Evolutionary conservation across 2,113 vertebrate genomes (phyloP), one percentile per base, ranked within the genome.

Genomic region (Peucedramus taeniatus): DNA sequence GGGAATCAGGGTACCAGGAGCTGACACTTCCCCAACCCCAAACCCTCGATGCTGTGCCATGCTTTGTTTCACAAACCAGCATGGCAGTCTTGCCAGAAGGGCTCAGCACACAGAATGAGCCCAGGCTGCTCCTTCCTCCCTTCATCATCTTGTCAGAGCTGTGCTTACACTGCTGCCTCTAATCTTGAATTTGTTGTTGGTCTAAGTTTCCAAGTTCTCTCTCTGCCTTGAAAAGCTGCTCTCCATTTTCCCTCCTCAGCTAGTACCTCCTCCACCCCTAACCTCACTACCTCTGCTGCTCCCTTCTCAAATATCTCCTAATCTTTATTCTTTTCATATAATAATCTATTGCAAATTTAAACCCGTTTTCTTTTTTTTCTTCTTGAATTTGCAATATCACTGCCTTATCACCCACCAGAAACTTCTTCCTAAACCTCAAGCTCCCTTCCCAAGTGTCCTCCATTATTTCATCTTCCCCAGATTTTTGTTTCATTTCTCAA

Each of bases 1-100:
- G 22, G 24, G 15, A 3, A 65, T 7, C 3, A 6, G 44, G 5
- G 33, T 13, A 45, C 56, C 33, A 42, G 0, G 1, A 40, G 13
- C 17, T 47, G 33, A 51, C 49, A 59, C 11, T 3, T 63, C 7
- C 18, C 24, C 20, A 49, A 11, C 19, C 47, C 17, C n/a, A 87
- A 19, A 9, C 15, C 12, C 56, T 65, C 6, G 6, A 0, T 27
- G 22, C 6, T 56, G 15, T 37, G 12, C 28, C 8, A 9, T 2
- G 37, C 11, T 59, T 61, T 77, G 8, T 85, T 76, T 69, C 45
- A 49, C 26, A 86, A 64, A 35, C 4, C 26, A 51, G 44, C 15
- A 5, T 0, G 3, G 51, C 18, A 64, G 30, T 27, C 94, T 37
- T 35, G 27, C 35, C 56, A 31, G 21, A 84, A 30, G n/a, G 44